Percentiles rank a stretch among this genome's conserved stretches.
Evolutionary conservation across 2,888 invertebrate genomes (phyloP).

Genomic region (Aelia acuminata): DNA sequence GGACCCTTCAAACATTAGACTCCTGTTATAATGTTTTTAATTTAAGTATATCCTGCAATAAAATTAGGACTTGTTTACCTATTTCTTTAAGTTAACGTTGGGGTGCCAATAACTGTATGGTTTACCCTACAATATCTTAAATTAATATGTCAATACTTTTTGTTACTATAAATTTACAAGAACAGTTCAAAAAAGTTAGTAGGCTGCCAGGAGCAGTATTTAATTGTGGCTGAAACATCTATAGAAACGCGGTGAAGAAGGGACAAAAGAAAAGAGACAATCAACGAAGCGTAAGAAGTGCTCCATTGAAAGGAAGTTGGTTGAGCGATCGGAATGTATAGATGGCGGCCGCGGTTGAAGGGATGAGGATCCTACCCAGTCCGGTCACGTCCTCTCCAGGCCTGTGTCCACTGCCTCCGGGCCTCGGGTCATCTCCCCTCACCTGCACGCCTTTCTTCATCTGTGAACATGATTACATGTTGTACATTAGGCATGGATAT

Average conservation of each 20-base stretch:
- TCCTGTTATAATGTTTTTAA: too few relatives aligned
- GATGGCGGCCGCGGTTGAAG: neutral
- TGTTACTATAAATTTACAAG: too few relatives aligned
- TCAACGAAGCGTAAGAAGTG: neutral
- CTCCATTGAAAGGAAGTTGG: constrained; percentile 25
- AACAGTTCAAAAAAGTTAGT: too few relatives aligned
- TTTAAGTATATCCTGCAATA: too few relatives aligned
- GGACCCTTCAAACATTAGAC: too few relatives aligned
- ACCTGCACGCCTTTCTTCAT: neutral
- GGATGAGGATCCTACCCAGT: neutral
- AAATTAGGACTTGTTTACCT: too few relatives aligned
- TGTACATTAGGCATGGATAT: too few relatives aligned
- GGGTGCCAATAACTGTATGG: too few relatives aligned
- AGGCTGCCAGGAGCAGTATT: neutral
- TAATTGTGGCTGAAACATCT: neutral
- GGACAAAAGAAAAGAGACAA: neutral
- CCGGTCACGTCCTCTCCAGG: neutral
- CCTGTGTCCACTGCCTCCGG: neutral
- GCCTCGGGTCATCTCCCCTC: neutral
- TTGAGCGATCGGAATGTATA: neutral
- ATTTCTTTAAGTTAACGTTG: too few relatives aligned
- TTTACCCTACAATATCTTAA: too few relatives aligned
- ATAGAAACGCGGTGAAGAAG: neutral
- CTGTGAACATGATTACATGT: neutral
- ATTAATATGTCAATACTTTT: too few relatives aligned